phyloP scores from a whole-genome alignment of 2,888 invertebrate species.

The Perizoma flavofasciatum region DNA sequence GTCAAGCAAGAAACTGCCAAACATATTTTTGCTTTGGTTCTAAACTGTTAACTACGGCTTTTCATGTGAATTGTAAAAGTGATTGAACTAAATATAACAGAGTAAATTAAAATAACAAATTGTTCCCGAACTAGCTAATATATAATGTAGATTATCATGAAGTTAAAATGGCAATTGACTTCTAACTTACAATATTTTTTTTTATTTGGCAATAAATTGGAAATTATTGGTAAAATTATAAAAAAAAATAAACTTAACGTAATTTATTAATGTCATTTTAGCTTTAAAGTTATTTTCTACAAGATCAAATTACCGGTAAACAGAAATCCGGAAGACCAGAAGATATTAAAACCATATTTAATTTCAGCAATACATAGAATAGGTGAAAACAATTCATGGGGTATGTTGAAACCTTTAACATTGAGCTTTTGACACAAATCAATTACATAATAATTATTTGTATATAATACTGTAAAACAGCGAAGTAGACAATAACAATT shows the following conservation, averaged over 20 bases:
- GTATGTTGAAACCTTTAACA: conserved; percentile 47
- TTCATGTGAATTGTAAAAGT: conserved; percentile 9
- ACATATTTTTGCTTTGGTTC: background rate
- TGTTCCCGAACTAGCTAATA: conserved; percentile 42
- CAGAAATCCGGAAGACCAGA: conserved; percentile 55
- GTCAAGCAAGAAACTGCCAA: conserved; percentile 1
- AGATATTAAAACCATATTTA: conserved; percentile 19
- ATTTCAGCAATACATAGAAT: conserved; percentile 1
- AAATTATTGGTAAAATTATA: conserved; percentile 27
- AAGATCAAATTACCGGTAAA: conserved; percentile 26
- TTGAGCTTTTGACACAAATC: conserved; percentile 77
- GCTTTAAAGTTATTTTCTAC: conserved; percentile 23
- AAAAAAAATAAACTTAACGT: conserved; percentile 24
- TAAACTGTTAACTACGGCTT: background rate
- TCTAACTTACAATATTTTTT: conserved; percentile 40
- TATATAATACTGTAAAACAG: conserved; percentile 62
- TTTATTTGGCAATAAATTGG: conserved; percentile 39
- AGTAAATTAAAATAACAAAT: conserved; percentile 37
- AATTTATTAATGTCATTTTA: conserved; percentile 28
- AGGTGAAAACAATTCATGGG: conserved; percentile 9
- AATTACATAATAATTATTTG: conserved; percentile 56
- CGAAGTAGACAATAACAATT: conserved; percentile 54
- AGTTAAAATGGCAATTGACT: conserved; percentile 57
- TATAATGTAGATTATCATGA: conserved; percentile 43
- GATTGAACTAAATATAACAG: conserved; percentile 34